Base-by-base conservation (phyloP, 2,113 vertebrate species). In the Panurus biarmicus region DNA sequence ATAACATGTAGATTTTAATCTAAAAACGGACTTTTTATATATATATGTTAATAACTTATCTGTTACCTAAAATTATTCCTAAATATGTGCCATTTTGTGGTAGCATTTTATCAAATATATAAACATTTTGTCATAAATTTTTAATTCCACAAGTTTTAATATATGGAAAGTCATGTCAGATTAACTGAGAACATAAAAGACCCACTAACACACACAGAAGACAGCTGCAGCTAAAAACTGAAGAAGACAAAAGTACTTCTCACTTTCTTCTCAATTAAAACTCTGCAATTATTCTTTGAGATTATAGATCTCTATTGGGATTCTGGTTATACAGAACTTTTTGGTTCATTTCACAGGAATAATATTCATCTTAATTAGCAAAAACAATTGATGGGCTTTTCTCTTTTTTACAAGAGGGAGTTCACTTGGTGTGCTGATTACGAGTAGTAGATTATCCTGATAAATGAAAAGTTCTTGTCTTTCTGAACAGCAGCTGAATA, bases 341-440 rank as follows among this genome's bases (percentile, higher is more conserved):
- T 97, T 96, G 97, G 97, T 98, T 98, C 98, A 97, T 98, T 98
- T 98, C 96, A 97, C 95, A 97, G 82, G 96, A 97, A 98, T 98
- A 97, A 97, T 97, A 98, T 97, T 98, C 97, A 97, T 98, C 97
- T 98, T 98, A 98, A 98, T 99, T 99, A 98, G 98, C 90, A 97
- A 98, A 98, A 98, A 98, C 97, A 98, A 98, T 98, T 98, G 97
- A 98, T 97, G 96, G 94, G 74, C 66, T 98, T 97, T 98, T 97
- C 95, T 91, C 75, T 92, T 96, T 96, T 83, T 93, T 96, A 95
- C 91, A 97, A 96, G 90, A 98, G 97, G 96, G 97, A 98, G 97
- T 98, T 98, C 96, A 94, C 74, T 96, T 61, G 21, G 92, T 81
- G 62, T 74, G 89, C 96, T 98, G 96, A 97, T 98, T 98, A 97